Base-by-base conservation (phyloP, 2,888 invertebrate genomes). In the Dryadula phaetusa region DNA sequence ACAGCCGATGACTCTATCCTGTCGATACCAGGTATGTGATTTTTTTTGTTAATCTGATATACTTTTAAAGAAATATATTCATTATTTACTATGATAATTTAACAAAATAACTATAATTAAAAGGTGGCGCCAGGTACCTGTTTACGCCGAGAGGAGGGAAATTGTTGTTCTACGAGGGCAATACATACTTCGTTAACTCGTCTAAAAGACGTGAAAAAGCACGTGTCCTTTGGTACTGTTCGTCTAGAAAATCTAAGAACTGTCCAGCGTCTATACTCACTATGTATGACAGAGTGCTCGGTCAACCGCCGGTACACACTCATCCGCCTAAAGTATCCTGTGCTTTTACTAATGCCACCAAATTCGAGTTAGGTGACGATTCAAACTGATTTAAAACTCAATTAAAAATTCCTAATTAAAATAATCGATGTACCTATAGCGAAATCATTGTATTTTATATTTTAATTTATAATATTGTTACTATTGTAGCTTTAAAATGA, bases 141-240 rank as follows among this genome's bases (percentile, higher is more conserved):
- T 78, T 74, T 70, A 83, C 87, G 40, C 75, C 82, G 64, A 80
- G 85, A 63, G 86, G 86, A 49, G 82, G 82, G 20, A 79, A 82
- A 58, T 80, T 87, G 63, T 80, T 88, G 42, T 83, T 82, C 77
- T 84, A 82, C 80, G 79, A 81, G 66, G 86, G 86, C 66, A 83
- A 88, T 73, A 87, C 85, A 0, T 88, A 80, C 78, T 86, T 86
- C 81, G 82, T 84, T 67, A 86, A 87, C 76, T 82, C 81, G 61
- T 77, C 82, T 47, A 83, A 81, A 71, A 81, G 76, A 34, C 79
- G 80, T 71, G 77, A 80, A 63, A 77, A 81, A 67, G 71, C 81
- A 14, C 79, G 85, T 5, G 75, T 85, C 47, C 79, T 87, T 40
- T 87, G 87, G 86, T 87, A 85, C 77, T 86, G 87, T 70, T 88